A percentile compares a stretch with the other conserved stretches of the same genome.
These are phyloP conservation scores for Trogon surrucura DNA, from an alignment of 2,113 vertebrate genomes.

Conservation along the genomic window DNA sequence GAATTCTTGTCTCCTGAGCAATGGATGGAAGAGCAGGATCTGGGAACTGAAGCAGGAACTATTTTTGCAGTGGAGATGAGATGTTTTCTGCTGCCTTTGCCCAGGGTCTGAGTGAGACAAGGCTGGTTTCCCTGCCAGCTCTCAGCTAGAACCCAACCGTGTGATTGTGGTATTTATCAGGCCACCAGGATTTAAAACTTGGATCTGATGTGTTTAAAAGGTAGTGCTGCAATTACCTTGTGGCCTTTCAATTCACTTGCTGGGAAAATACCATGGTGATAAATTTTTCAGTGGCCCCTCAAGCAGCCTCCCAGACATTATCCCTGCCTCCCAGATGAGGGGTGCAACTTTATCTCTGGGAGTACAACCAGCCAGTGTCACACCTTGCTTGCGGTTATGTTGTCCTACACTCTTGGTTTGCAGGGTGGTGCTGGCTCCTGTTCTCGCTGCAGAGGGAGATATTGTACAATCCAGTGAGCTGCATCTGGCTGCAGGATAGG, in stretches of 20 bases:
- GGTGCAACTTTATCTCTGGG: neutral
- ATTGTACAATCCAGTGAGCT: neutral
- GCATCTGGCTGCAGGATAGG: neutral
- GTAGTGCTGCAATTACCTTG: neutral
- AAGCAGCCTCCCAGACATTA: neutral
- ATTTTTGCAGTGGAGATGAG: neutral
- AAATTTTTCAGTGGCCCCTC: neutral
- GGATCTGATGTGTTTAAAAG: neutral
- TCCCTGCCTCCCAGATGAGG: neutral
- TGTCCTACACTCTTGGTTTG: neutral
- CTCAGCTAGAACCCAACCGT: neutral
- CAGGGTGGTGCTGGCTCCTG: neutral
- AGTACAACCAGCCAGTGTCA: neutral
- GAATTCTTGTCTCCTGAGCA: neutral
- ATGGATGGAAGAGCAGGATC: neutral
- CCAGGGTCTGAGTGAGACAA: neutral
- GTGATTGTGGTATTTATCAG: neutral
- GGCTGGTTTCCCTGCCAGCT: neutral
- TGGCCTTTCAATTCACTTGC: neutral
- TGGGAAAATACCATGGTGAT: neutral
- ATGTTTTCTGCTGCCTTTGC: neutral
- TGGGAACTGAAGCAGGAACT: neutral
- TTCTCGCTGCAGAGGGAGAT: neutral
- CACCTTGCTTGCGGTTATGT: neutral
- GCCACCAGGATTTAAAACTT: neutral